phyloP scores from a whole-genome alignment of 2,113 vertebrate genomes.

The Burhinus bistriatus region DNA sequence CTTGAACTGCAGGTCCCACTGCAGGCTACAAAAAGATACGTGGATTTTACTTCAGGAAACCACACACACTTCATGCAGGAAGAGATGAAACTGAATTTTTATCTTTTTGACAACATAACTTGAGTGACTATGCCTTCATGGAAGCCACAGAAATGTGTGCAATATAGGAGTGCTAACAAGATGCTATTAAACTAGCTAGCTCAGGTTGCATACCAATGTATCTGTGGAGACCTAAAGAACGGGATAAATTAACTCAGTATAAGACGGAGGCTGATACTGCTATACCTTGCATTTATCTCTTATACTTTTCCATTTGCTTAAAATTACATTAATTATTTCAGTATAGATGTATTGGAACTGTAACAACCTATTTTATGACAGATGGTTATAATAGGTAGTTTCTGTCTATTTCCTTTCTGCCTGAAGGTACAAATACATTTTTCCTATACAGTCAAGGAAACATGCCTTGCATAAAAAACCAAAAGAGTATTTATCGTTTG shows the following conservation, averaged over 20 bases:
- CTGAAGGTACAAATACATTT: not conserved
- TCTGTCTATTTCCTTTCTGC: not conserved
- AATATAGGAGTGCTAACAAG: not conserved
- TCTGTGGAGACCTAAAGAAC: not conserved
- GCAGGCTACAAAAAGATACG: not conserved
- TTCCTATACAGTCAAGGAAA: not conserved
- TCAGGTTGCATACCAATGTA: not conserved
- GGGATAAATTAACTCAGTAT: not conserved
- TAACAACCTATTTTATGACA: not conserved
- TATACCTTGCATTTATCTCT: not conserved
- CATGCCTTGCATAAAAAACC: not conserved
- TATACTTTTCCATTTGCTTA: not conserved
- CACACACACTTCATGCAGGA: not conserved
- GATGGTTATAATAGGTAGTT: not conserved
- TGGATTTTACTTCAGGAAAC: not conserved
- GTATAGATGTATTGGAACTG: not conserved
- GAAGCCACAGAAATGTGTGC: not conserved
- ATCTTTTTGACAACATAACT: not conserved
- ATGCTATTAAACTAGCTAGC: not conserved
- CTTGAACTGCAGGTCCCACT: not conserved
- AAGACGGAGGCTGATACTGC: not conserved
- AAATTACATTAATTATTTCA: not conserved
- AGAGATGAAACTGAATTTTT: not conserved
- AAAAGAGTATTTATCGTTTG: not conserved
- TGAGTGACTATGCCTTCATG: not conserved